Conservation (phyloP, 2,113 vertebrate species). For the Rana temporaria region DNA sequence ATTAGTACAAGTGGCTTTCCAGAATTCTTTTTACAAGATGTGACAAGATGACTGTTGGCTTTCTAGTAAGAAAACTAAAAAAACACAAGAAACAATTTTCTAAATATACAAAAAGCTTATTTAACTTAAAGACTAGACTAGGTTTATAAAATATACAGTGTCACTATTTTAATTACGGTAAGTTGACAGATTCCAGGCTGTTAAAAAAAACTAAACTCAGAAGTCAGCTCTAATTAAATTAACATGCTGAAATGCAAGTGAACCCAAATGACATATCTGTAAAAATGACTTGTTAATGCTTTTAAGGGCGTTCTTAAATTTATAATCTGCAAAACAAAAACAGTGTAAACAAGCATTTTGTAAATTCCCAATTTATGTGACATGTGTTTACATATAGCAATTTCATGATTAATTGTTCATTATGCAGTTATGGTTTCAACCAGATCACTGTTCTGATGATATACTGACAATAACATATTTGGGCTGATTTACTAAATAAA, state of each 20-base stretch:
- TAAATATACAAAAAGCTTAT: too few species aligned
- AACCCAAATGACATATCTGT: background rate
- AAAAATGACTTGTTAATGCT: conserved; percentile 17
- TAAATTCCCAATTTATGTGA: background rate
- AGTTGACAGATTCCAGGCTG: background rate
- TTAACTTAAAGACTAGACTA: too few species aligned
- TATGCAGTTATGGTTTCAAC: background rate
- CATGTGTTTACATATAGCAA: background rate
- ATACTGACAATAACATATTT: too few species aligned
- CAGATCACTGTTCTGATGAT: background rate
- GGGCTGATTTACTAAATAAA: too few species aligned
- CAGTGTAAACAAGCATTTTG: conserved; percentile 3
- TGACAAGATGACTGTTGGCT: too few species aligned
- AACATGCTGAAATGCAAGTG: background rate
- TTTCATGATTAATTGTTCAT: background rate
- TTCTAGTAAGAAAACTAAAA: too few species aligned
- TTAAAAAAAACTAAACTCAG: conserved; percentile 2
- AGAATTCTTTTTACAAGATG: too few species aligned
- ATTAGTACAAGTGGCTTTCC: too few species aligned
- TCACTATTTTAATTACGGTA: background rate
- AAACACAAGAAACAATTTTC: too few species aligned
- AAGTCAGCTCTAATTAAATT: conserved; percentile 17
- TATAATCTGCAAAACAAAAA: conserved; percentile 7
- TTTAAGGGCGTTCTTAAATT: conserved; percentile 10
- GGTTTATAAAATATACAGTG: too few species aligned